Conservation (phyloP, 1,140 invertebrate genomes). For the Bombus vancouverensis region DNA sequence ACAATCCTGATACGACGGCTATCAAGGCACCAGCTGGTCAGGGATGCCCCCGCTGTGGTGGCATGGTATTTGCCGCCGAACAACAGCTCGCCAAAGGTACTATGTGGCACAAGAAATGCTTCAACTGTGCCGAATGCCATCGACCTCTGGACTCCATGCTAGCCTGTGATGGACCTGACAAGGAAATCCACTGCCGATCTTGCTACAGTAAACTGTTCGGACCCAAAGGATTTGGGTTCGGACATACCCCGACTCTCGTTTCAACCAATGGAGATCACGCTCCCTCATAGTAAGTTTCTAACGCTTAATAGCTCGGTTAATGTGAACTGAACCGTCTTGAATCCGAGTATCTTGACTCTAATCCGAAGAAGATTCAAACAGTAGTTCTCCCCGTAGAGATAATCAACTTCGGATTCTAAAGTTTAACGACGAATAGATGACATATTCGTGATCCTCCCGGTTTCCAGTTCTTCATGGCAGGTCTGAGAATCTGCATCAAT, state of each 20-base stretch:
- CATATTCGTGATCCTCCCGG: too few species aligned
- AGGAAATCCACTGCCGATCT: slow-evolving; percentile 93
- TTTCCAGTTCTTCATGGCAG: too few species aligned
- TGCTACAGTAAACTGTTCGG: slow-evolving; percentile 96
- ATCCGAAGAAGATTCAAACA: too few species aligned
- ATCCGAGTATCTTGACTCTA: too few species aligned
- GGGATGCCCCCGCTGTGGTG: slow-evolving; percentile 95
- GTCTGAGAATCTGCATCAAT: too few species aligned
- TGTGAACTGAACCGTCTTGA: too few species aligned
- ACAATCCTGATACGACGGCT: slow-evolving; percentile 92
- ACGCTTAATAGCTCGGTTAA: not conserved
- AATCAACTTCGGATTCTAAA: too few species aligned
- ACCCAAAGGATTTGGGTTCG: slow-evolving; percentile 95
- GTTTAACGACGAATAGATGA: too few species aligned
- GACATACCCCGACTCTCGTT: slow-evolving; percentile 92
- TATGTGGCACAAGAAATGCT: slow-evolving; percentile 98
- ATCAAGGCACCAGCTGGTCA: slow-evolving; percentile 94
- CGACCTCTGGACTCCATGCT: slow-evolving; percentile 96
- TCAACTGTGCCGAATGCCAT: slow-evolving; percentile 95
- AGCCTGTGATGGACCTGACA: slow-evolving; percentile 94
- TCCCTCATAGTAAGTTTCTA: slow-evolving; percentile 86
- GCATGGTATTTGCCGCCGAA: slow-evolving; percentile 96
- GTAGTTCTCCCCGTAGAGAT: too few species aligned
- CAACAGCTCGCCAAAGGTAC: slow-evolving; percentile 96
- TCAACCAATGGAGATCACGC: slow-evolving; percentile 89